Evolutionary conservation across 2,113 vertebrate genomes (phyloP).

Genomic region (Alectura lathami): DNA sequence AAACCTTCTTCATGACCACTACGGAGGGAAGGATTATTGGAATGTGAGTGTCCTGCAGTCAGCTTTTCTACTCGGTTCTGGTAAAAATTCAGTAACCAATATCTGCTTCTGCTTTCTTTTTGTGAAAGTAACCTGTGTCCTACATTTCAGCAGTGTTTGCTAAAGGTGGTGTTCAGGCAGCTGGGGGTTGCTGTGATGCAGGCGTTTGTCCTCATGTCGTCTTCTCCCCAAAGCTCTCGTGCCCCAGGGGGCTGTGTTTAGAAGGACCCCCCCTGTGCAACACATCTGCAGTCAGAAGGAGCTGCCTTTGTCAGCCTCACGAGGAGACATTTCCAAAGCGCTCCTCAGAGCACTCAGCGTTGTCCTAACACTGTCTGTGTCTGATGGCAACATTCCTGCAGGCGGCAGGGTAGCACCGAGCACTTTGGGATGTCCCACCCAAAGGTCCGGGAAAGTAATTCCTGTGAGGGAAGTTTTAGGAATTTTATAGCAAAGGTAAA

Average conservation of each 20-base stretch:
- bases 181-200: background rate
- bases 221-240: background rate
- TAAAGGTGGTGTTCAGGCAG: background rate
- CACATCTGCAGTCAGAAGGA: background rate
- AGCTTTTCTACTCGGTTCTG: background rate
- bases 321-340: background rate
- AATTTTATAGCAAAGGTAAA: background rate
- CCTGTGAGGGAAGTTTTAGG: background rate
- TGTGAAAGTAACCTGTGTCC: background rate
- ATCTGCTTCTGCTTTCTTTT: background rate
- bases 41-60: conserved; percentile 83
- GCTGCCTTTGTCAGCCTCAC: background rate
- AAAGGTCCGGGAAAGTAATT: background rate
- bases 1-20: conserved; percentile 96
- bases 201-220: background rate
- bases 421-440: background rate
- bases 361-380: background rate
- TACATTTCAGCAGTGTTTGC: background rate
- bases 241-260: background rate
- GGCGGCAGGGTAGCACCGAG: background rate
- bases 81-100: background rate
- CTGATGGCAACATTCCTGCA: background rate
- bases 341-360: background rate
- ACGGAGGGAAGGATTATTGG: conserved; percentile 96
- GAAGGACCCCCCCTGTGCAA: background rate